phyloP scores from a whole-genome alignment of 2,113 vertebrate species.

The Burhinus oedicnemus region DNA sequence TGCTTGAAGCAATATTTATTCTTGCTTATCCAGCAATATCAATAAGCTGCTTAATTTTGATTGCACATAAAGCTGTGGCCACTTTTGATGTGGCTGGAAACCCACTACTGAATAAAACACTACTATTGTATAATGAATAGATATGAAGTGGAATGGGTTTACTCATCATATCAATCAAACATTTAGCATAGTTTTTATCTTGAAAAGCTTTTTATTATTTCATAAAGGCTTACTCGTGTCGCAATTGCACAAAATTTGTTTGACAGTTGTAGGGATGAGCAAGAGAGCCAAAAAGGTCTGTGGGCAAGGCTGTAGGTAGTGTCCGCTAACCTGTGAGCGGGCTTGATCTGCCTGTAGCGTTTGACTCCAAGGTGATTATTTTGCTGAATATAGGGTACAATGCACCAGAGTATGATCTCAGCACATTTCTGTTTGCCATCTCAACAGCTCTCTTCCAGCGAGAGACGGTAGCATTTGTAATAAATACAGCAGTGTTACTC shows the following conservation, averaged over 20 bases:
- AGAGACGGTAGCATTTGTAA: neutral
- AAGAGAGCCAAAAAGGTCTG: neutral
- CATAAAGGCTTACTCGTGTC: neutral
- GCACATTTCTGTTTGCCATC: neutral
- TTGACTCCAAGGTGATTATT: neutral
- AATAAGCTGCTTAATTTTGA: constrained; percentile 30
- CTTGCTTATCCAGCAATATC: neutral
- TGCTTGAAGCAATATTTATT: constrained; percentile 43
- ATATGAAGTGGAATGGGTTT: neutral
- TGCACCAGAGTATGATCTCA: neutral
- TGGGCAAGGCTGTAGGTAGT: neutral
- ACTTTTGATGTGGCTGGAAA: constrained; percentile 7
- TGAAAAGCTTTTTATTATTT: neutral
- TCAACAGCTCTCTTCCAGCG: neutral
- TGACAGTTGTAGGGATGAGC: neutral
- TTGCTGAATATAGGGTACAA: neutral
- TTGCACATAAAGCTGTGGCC: neutral
- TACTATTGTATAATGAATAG: neutral
- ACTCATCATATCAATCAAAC: neutral
- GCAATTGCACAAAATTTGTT: neutral
- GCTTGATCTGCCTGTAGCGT: neutral
- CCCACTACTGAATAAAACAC: constrained; percentile 13
- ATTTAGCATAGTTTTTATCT: neutral
- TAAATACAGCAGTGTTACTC: neutral
- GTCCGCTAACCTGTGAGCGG: neutral